Conservation (phyloP, 2,888 invertebrate genomes). For the Isoperla grammatica region DNA sequence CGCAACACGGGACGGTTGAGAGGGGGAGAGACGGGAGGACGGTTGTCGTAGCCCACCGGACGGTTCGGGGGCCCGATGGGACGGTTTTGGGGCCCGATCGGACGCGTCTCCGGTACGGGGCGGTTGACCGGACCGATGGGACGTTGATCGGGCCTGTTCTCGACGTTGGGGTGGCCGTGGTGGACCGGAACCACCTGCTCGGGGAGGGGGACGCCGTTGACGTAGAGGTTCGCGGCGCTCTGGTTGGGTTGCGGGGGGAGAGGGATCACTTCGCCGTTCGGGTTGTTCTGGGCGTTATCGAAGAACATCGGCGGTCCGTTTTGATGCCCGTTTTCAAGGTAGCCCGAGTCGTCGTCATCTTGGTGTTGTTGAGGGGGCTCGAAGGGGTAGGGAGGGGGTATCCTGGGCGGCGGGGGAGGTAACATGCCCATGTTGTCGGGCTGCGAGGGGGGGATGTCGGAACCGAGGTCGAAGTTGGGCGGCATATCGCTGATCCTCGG, state of each 20-base stretch:
- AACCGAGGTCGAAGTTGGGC: conserved; percentile 55
- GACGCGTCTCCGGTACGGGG: too few relatives aligned
- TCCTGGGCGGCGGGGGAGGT: conserved; percentile 45
- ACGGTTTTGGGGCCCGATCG: neutral
- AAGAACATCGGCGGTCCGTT: neutral
- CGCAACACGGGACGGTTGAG: neutral
- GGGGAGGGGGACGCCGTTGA: conserved; percentile 65
- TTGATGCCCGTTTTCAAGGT: too few relatives aligned
- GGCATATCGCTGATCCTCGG: conserved; percentile 77
- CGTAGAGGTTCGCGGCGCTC: conserved; percentile 50
- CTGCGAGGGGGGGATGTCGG: conserved; percentile 37
- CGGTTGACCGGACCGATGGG: neutral
- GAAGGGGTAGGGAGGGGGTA: conserved; percentile 69
- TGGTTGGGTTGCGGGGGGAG: conserved; percentile 48
- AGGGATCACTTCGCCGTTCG: conserved; percentile 45
- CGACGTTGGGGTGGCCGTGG: conserved; percentile 37
- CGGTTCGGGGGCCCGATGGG: neutral
- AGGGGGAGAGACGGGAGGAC: neutral
- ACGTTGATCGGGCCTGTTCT: neutral
- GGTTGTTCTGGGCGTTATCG: conserved; percentile 11
- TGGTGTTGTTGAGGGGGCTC: conserved; percentile 42
- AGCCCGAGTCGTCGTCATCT: too few relatives aligned
- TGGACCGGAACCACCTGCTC: conserved; percentile 63
- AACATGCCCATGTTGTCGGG: conserved; percentile 40
- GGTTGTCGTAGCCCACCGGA: neutral